A percentile compares a stretch with the other conserved stretches of the same genome.
These are phyloP conservation scores for Limnephilus lunatus DNA, from an alignment of 2,888 invertebrate species.

Conservation along the genomic window DNA sequence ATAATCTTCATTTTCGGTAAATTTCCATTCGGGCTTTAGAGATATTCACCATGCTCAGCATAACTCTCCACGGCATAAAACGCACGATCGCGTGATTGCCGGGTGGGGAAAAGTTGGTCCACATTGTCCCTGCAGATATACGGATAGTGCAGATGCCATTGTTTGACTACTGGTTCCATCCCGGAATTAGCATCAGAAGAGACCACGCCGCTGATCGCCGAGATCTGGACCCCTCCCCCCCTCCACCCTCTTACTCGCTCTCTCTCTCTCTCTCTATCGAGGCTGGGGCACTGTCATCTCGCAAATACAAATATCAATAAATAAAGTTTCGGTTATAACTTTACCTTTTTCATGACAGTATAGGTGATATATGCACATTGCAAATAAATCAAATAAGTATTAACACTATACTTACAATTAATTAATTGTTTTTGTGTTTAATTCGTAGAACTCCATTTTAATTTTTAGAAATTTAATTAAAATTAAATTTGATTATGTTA, in stretches of 20 bases:
- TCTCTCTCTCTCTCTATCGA: background rate
- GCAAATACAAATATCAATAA: background rate
- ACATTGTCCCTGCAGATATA: background rate
- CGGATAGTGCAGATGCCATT: conserved; percentile 18
- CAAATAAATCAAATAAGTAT: no score
- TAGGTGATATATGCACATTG: no score
- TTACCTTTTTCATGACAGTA: no score
- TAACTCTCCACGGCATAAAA: background rate
- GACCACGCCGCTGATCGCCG: background rate
- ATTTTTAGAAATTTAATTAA: no score
- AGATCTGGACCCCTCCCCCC: background rate
- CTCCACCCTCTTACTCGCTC: no score
- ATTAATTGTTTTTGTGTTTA: no score
- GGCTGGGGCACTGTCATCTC: background rate
- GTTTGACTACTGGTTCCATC: conserved; percentile 36
- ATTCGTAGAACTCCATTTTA: no score
- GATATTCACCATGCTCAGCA: background rate
- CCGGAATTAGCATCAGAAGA: conserved; percentile 42
- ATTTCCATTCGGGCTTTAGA: background rate
- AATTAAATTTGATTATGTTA: no score
- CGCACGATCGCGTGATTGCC: background rate
- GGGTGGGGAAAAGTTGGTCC: conserved; percentile 17
- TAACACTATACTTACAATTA: no score
- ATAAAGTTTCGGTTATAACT: no score
- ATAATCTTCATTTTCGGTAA: background rate